Evolutionary conservation across 2,113 vertebrate species (phyloP).

Genomic region (Apodemus sylvaticus): DNA sequence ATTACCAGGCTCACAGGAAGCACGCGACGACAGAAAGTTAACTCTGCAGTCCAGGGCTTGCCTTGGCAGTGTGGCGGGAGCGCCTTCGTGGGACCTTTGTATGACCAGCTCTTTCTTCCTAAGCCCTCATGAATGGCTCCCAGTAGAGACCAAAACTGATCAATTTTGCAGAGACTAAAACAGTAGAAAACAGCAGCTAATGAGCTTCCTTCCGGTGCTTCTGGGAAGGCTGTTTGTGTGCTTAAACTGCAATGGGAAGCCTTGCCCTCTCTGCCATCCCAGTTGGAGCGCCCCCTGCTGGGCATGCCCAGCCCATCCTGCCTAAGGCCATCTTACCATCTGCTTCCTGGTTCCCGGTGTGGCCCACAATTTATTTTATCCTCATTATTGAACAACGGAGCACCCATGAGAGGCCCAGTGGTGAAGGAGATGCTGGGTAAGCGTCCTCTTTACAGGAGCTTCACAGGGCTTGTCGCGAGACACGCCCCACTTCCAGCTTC

Average conservation of each 20-base stretch:
- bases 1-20: slow-evolving; percentile 17
- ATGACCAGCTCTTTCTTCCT: slow-evolving; percentile 53
- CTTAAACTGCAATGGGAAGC: slow-evolving; percentile 75
- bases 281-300: slow-evolving; percentile 54
- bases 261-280: slow-evolving; percentile 69
- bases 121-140: slow-evolving; percentile 56
- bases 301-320: slow-evolving; percentile 49
- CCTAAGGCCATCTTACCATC: slow-evolving; percentile 67
- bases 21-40: slow-evolving; percentile 37
- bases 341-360: slow-evolving; percentile 65
- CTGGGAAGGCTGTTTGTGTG: slow-evolving; percentile 46
- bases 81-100: slow-evolving; percentile 47
- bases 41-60: slow-evolving; percentile 10
- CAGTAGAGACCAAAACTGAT: slow-evolving; percentile 69
- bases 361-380: slow-evolving; percentile 65
- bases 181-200: slow-evolving; percentile 73
- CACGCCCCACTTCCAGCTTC: not conserved
- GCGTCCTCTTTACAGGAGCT: not conserved
- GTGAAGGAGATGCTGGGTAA: not conserved
- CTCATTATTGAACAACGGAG: slow-evolving; percentile 59
- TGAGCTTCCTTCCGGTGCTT: slow-evolving; percentile 70
- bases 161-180: slow-evolving; percentile 73
- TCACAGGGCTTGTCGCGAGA: not conserved
- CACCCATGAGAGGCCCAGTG: not conserved
- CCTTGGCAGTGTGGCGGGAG: not conserved